Conservation (phyloP, 2,113 vertebrate species). For the Dissostichus mawsoni region DNA sequence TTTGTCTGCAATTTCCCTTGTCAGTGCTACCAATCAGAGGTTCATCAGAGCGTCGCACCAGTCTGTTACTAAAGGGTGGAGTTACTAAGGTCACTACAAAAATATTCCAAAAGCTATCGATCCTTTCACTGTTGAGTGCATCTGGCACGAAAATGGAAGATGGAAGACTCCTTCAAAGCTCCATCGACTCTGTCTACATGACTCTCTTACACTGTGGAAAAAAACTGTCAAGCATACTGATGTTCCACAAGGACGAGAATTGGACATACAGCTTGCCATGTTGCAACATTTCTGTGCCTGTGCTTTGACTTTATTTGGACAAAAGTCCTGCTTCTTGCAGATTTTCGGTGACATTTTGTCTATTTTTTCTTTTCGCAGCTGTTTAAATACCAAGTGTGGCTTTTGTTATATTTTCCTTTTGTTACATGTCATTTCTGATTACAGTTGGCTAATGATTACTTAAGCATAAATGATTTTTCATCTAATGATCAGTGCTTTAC, state of each 20-base stretch:
- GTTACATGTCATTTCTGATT: constrained; percentile 38
- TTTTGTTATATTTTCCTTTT: constrained; percentile 33
- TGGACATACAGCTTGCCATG: constrained; percentile 28
- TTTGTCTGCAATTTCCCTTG: constrained; percentile 41
- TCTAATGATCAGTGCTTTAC: constrained; percentile 30
- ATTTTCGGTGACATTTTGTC: constrained; percentile 10
- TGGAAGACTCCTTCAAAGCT: constrained; percentile 5
- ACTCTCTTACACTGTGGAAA: constrained; percentile 23
- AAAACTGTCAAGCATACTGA: constrained; percentile 5
- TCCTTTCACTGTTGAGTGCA: constrained; percentile 1
- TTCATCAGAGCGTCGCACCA: constrained; percentile 11
- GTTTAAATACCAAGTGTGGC: constrained; percentile 40
- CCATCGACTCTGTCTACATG: constrained; percentile 12
- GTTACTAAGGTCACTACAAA: constrained; percentile 35
- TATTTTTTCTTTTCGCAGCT: constrained; percentile 26
- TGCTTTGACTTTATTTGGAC: constrained; percentile 59
- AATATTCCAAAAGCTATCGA: constrained; percentile 30
- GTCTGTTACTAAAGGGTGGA: constrained; percentile 54
- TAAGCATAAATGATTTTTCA: constrained; percentile 45
- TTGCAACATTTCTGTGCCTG: constrained; percentile 60
- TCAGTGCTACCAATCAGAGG: constrained; percentile 27
- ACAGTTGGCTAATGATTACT: constrained; percentile 20
- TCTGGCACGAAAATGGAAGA: constrained; percentile 38
- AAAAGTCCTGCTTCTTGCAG: constrained; percentile 22
- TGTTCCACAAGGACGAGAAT: constrained; percentile 14